Evolutionary conservation across 2,888 invertebrate species (phyloP).

Genomic region (Phlogophora meticulosa): DNA sequence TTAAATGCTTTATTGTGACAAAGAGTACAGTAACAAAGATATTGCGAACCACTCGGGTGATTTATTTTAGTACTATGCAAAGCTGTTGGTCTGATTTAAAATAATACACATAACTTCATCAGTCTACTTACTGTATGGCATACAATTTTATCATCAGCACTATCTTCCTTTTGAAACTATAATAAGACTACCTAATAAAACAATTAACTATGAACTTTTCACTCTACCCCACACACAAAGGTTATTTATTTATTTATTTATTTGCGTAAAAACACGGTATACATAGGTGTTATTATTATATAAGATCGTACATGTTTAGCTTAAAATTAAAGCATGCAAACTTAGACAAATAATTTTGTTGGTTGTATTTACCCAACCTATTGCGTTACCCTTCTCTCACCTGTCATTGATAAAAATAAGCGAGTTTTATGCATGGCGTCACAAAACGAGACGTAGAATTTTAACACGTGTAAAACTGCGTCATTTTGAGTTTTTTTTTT

Average conservation of each 20-base stretch:
- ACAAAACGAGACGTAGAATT: constrained; percentile 30
- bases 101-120: constrained; percentile 24
- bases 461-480: constrained; percentile 58
- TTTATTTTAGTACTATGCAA: constrained; percentile 19
- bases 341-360: no score
- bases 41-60: not conserved
- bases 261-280: no score
- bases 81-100: constrained; percentile 21
- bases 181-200: not conserved
- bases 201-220: not conserved
- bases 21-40: constrained; percentile 28
- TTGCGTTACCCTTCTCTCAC: constrained; percentile 24
- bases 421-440: constrained; percentile 55
- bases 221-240: constrained; percentile 15
- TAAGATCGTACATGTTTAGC: no score
- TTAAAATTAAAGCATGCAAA: no score
- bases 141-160: constrained; percentile 2
- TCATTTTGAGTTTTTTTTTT: constrained; percentile 52
- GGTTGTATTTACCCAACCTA: constrained; percentile 9
- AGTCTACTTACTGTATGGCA: not conserved
- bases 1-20: constrained; percentile 21
- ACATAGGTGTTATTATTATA: no score
- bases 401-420: constrained; percentile 56
- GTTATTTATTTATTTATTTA: no score
- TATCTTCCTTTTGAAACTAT: not conserved